Conservation (phyloP, 2,113 vertebrate species). For the Oncorhynchus masou region DNA sequence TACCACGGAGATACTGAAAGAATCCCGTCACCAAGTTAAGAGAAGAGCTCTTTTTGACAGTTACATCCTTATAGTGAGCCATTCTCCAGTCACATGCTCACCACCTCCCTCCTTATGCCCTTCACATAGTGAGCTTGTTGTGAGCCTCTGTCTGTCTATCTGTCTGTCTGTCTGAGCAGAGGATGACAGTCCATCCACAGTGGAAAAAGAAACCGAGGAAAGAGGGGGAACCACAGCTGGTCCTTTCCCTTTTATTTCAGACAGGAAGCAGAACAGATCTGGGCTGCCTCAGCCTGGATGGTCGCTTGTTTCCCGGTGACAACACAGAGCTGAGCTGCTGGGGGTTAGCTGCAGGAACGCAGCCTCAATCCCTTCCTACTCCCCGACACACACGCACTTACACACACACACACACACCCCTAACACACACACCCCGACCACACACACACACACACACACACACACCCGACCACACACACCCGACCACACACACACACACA, state of each 20-base stretch:
- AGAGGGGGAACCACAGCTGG: constrained; percentile 2
- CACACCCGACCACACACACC: too few relatives aligned
- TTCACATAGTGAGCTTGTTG: constrained; percentile 41
- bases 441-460: too few relatives aligned
- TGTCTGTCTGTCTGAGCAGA: constrained; percentile 23
- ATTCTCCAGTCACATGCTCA: constrained; percentile 51
- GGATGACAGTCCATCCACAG: constrained; percentile 53
- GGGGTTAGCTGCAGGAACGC: constrained; percentile 40
- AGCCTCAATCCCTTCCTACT: constrained; percentile 56
- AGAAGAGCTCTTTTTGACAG: constrained; percentile 71
- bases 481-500: too few relatives aligned
- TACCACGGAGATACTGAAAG: constrained; percentile 81
- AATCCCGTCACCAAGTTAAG: constrained; percentile 80
- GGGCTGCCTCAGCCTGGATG: constrained; percentile 53
- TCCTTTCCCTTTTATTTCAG: constrained; percentile 49
- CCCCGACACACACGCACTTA: constrained; percentile 31
- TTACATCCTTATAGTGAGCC: constrained; percentile 75
- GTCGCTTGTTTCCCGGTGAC: constrained; percentile 28
- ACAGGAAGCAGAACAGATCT: constrained; percentile 69
- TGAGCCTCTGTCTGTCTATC: constrained; percentile 43
- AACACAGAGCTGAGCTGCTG: constrained; percentile 50
- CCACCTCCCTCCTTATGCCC: constrained; percentile 53
- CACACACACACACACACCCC: neutral
- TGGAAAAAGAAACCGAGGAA: constrained; percentile 42
- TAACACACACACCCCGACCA: too few relatives aligned